Percentiles rank a stretch among this genome's conserved stretches.
These are phyloP conservation scores for Cephus nigrinus DNA, from an alignment of 2,888 invertebrate species.

Conservation along the genomic window DNA sequence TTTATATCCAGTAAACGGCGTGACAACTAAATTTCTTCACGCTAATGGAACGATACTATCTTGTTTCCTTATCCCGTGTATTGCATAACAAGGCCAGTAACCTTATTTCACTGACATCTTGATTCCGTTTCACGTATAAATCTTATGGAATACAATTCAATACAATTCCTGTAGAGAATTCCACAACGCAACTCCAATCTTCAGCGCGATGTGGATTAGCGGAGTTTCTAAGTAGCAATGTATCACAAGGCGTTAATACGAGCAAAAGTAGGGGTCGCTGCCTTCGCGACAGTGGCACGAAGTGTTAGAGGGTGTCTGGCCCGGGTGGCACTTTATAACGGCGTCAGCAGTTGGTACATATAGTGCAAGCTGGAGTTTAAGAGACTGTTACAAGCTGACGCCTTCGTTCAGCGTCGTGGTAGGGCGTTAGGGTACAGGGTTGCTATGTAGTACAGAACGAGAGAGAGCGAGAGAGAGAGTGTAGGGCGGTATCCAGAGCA, in stretches of 20 bases:
- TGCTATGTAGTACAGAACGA: slow-evolving; percentile 12
- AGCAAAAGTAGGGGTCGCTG: slow-evolving; percentile 15
- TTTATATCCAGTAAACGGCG: neutral
- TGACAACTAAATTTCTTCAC: neutral
- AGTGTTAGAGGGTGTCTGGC: neutral
- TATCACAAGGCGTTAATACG: slow-evolving; percentile 34
- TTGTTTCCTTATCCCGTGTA: neutral
- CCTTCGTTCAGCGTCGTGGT: slow-evolving; percentile 45
- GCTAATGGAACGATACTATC: neutral
- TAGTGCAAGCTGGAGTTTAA: slow-evolving; percentile 56
- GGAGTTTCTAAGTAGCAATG: slow-evolving; percentile 19
- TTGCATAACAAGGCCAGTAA: neutral
- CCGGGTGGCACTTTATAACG: slow-evolving; percentile 59
- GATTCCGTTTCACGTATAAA: neutral
- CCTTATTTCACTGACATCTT: neutral
- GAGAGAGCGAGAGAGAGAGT: slow-evolving; percentile 26
- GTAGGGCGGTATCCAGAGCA: slow-evolving; percentile 21
- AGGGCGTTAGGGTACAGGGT: slow-evolving; percentile 36
- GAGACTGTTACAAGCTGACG: slow-evolving; percentile 67
- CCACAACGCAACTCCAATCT: slow-evolving; percentile 12
- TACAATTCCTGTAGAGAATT: slow-evolving; percentile 31
- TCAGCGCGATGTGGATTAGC: neutral
- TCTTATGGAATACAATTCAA: slow-evolving; percentile 4
- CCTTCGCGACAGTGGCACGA: neutral
- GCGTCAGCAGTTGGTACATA: slow-evolving; percentile 64